Conservation (phyloP, 1,140 invertebrate species). For the Thalassaphorura encarpata region DNA sequence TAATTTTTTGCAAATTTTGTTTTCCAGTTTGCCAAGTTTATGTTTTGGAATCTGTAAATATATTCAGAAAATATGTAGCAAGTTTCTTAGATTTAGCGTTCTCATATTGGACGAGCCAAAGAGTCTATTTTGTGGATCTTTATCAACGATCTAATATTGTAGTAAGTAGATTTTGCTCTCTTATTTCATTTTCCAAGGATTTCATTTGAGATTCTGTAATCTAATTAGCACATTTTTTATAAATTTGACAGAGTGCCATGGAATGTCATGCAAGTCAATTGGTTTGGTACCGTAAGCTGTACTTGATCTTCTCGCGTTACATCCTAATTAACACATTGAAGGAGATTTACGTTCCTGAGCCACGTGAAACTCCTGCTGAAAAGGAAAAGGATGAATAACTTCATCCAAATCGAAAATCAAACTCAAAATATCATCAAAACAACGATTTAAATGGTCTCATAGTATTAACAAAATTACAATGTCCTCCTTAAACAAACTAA, state of each 20-base stretch:
- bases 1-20: not conserved
- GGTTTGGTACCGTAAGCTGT: conserved; percentile 84
- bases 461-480: no score
- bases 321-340: conserved; percentile 69
- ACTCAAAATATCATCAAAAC: no score
- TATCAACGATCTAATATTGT: conserved; percentile 28
- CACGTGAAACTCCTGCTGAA: no score
- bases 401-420: no score
- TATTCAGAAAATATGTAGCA: conserved; percentile 73
- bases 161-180: conserved; percentile 29
- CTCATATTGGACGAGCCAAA: conserved; percentile 59
- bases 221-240: not conserved
- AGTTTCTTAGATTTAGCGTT: conserved; percentile 69
- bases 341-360: not conserved
- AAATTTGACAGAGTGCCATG: conserved; percentile 61
- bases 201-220: not conserved
- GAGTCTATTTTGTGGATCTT: conserved; percentile 53
- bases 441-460: no score
- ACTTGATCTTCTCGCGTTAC: conserved; percentile 81
- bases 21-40: conserved; percentile 39
- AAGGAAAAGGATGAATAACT: no score
- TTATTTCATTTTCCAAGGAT: not conserved
- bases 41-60: conserved; percentile 68
- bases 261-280: conserved; percentile 72
- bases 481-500: no score